phyloP scores from a whole-genome alignment of 30 jellyfish, hydroid and myxozoan species.

The Aurelia aurita region DNA sequence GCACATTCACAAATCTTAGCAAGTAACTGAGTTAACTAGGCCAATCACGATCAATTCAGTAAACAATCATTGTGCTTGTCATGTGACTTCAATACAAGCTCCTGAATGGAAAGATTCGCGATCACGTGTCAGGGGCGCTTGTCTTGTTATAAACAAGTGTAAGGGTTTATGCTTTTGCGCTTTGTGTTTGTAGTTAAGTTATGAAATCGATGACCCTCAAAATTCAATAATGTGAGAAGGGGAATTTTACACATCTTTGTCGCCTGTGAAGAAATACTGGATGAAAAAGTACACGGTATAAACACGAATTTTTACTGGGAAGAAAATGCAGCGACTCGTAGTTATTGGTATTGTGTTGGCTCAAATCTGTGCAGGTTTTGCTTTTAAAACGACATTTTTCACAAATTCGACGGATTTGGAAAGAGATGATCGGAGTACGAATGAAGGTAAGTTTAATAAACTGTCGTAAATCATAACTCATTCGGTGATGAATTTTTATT shows the following conservation, averaged over 20 bases:
- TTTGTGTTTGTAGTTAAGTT: neutral
- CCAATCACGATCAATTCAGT: neutral
- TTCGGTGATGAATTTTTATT: neutral
- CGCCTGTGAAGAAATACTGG: neutral
- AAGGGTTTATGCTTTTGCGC: slow-evolving; percentile 56
- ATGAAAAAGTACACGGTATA: neutral
- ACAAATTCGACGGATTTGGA: slow-evolving; percentile 51
- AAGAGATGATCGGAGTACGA: slow-evolving; percentile 22
- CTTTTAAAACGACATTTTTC: slow-evolving; percentile 31
- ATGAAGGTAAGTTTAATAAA: slow-evolving; percentile 30
- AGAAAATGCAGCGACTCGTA: slow-evolving; percentile 20
- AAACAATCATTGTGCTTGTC: slow-evolving; percentile 7
- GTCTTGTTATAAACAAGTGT: neutral
- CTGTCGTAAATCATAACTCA: neutral
- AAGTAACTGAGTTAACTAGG: neutral
- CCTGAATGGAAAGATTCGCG: slow-evolving; percentile 7
- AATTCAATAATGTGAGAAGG: slow-evolving; percentile 19
- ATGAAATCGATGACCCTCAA: slow-evolving; percentile 54
- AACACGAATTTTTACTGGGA: neutral
- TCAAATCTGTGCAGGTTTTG: neutral
- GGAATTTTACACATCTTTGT: neutral
- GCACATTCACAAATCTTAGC: slow-evolving; percentile 10
- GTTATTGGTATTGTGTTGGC: neutral
- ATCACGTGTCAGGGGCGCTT: slow-evolving; percentile 23
- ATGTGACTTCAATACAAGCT: slow-evolving; percentile 1